Conservation (phyloP, 2,113 vertebrate genomes). For the Pterocles burchelli region DNA sequence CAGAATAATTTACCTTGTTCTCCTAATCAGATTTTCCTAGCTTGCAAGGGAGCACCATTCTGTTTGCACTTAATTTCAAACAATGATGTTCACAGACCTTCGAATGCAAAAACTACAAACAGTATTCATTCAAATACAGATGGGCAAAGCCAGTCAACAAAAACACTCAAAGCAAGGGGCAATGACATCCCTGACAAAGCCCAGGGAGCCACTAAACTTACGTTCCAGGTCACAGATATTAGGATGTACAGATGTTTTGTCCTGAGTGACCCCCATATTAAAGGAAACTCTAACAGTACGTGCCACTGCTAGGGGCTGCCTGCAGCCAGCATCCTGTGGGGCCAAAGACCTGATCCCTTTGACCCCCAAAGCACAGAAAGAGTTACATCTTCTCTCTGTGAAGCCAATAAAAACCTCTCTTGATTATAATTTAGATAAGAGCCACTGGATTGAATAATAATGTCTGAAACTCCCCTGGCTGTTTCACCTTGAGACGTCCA, state of each 20-base stretch:
- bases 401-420: conserved; percentile 88
- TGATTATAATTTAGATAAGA: conserved; percentile 94
- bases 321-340: not conserved
- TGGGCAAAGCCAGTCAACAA: not conserved
- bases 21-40: conserved; percentile 22
- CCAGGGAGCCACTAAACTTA: not conserved
- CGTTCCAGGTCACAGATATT: not conserved
- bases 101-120: not conserved
- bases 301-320: not conserved
- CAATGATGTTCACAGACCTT: not conserved
- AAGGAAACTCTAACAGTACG: not conserved
- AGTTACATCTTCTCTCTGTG: conserved; percentile 70
- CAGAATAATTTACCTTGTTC: not conserved
- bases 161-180: not conserved
- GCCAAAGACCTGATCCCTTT: conserved; percentile 49
- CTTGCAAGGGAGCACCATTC: not conserved
- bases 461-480: conserved; percentile 83
- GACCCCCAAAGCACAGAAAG: conserved; percentile 76
- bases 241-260: not conserved
- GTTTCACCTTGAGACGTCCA: conserved; percentile 95
- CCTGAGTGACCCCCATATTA: not conserved
- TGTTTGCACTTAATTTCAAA: not conserved
- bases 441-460: conserved; percentile 89
- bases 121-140: not conserved
- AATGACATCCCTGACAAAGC: not conserved